Evolutionary conservation across 1,140 invertebrate genomes (phyloP).

Genomic region (Cataglyphis hispanica): DNA sequence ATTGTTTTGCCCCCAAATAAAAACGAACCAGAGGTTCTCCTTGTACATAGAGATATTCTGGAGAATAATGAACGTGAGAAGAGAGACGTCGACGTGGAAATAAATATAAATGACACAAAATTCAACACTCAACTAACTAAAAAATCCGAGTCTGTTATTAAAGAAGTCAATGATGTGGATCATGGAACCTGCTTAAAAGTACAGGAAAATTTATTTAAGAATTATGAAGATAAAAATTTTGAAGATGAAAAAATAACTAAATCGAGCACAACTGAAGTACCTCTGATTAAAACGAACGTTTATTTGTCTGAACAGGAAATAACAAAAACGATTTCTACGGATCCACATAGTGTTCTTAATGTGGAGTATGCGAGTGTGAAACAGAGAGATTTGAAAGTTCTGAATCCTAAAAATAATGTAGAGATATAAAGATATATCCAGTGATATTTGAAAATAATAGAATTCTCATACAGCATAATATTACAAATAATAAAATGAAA

Average conservation of each 20-base stretch:
- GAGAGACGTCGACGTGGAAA: slow-evolving; percentile 63
- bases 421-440: slow-evolving; percentile 56
- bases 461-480: slow-evolving; percentile 47
- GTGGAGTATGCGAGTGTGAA: slow-evolving; percentile 74
- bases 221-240: neutral
- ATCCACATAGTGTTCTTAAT: slow-evolving; percentile 57
- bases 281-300: slow-evolving; percentile 78
- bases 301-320: slow-evolving; percentile 77
- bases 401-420: slow-evolving; percentile 67
- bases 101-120: slow-evolving; percentile 29
- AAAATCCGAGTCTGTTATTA: slow-evolving; percentile 29
- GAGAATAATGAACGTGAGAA: slow-evolving; percentile 80
- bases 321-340: slow-evolving; percentile 68
- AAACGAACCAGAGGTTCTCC: slow-evolving; percentile 59
- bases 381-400: slow-evolving; percentile 79
- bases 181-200: slow-evolving; percentile 66
- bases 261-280: slow-evolving; percentile 11
- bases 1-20: slow-evolving; percentile 42
- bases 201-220: slow-evolving; percentile 8
- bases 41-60: slow-evolving; percentile 77
- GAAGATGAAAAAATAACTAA: slow-evolving; percentile 10
- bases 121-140: slow-evolving; percentile 44
- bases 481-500: neutral
- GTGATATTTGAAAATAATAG: slow-evolving; percentile 29
- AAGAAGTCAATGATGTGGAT: slow-evolving; percentile 36